A percentile compares a stretch with the other conserved stretches of the same genome.
Conservation (phyloP, 2,888 invertebrate genomes). For the Conops quadrifasciatus region DNA sequence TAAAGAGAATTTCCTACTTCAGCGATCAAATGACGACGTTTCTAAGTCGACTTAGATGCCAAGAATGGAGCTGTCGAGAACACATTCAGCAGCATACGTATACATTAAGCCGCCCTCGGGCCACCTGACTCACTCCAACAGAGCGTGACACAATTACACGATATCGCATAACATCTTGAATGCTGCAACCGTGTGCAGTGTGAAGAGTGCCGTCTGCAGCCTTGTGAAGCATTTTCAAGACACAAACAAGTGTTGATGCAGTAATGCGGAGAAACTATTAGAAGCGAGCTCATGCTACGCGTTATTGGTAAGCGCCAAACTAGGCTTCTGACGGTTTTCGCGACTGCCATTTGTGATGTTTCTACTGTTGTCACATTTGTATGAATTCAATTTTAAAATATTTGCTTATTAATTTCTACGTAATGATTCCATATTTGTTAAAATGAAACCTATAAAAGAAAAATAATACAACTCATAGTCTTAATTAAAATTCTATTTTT, state of each 20-base stretch:
- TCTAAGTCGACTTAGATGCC: not conserved
- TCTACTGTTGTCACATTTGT: not conserved
- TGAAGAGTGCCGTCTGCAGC: not conserved
- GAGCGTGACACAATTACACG: constrained; percentile 47
- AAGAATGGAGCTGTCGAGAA: constrained; percentile 24
- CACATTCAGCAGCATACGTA: not conserved
- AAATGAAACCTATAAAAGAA: no score
- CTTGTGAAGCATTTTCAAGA: not conserved
- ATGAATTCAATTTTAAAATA: no score
- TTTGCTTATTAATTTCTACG: no score
- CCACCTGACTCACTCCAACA: constrained; percentile 12
- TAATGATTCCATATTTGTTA: no score
- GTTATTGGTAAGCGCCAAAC: constrained; percentile 20
- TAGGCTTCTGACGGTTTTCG: constrained; percentile 1
- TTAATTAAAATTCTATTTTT: no score
- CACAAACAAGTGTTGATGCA: no score
- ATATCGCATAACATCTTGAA: constrained; percentile 42
- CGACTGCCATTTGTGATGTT: not conserved
- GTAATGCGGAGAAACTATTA: no score
- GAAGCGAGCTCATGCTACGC: constrained; percentile 3
- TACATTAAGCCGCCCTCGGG: constrained; percentile 3
- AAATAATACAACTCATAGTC: no score
- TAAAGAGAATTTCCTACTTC: constrained; percentile 27
- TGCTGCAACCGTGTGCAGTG: constrained; percentile 17
- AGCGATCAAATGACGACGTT: not conserved